Conservation (phyloP, 1,140 invertebrate species). For the Bombus waltoni region DNA sequence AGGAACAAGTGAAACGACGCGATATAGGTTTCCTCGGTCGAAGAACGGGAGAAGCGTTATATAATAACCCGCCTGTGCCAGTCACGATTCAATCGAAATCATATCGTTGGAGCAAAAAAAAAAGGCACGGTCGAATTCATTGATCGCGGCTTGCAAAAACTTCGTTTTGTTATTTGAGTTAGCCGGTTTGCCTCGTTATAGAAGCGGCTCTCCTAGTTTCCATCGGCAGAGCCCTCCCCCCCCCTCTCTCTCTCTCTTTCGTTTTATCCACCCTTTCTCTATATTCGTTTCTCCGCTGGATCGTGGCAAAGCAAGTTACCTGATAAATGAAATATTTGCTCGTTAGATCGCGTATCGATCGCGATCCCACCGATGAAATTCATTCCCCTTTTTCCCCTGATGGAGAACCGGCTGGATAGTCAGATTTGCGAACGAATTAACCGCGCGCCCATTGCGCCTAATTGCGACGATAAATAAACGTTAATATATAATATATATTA, state of each 20-base stretch:
- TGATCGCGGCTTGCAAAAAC: conserved; percentile 25
- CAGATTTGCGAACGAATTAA: conserved; percentile 38
- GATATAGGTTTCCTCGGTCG: background rate
- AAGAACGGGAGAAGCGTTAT: background rate
- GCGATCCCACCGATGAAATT: background rate
- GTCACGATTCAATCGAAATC: conserved; percentile 38
- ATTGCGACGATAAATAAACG: conserved; percentile 19
- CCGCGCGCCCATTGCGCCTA: background rate
- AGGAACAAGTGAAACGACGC: background rate
- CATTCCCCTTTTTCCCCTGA: too few relatives aligned
- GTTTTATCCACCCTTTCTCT: background rate
- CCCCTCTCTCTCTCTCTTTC: background rate
- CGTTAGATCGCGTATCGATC: conserved; percentile 24
- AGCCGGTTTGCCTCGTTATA: conserved; percentile 42
- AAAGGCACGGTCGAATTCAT: conserved; percentile 6
- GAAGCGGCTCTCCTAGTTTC: background rate
- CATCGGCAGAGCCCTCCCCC: background rate
- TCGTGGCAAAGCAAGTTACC: conserved; percentile 33
- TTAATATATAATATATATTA: background rate
- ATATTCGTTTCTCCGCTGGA: background rate
- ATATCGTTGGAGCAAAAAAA: background rate
- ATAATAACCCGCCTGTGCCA: background rate
- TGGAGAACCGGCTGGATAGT: background rate
- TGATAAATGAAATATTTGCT: conserved; percentile 34
- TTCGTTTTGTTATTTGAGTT: conserved; percentile 43